Base-by-base conservation (phyloP, 2,797 vertebrate genomes). In the Bucorvus abyssinicus region DNA sequence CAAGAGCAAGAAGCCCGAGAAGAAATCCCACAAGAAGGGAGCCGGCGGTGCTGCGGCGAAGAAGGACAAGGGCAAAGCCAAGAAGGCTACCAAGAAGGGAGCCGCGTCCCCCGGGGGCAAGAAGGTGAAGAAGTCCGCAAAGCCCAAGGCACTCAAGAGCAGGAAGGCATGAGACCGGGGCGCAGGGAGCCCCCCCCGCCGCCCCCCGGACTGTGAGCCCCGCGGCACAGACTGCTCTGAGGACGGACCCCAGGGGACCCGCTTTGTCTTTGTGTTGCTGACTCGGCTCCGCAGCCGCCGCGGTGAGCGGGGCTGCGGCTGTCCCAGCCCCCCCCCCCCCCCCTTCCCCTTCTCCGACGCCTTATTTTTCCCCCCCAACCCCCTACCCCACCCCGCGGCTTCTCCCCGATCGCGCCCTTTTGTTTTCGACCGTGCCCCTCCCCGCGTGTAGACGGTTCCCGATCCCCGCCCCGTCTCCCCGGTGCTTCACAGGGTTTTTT, bases 81-180 rank as follows among this genome's bases (percentile, higher is more conserved):
- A 97, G 97, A 98, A 97, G 69, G 93, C 96, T 18, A 71, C 96
- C 17, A 97, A 97, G 56, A 97, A 97, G 49, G 93, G 80, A 57
- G 91, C 95, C 26, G 83, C 96, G 19, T 82, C 97, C 13, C 80
- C 96, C 2, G 96, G 93, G 65, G 94, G 96, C 70, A 98, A 97
- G 95, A 97, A 98, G 89, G 97, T 96, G 93, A 98, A 98, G 96
- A 98, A 98, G 89, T 94, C 97, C 9, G 97, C 97, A 63, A 98
- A 98, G 94, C 98, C 98, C 89, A 98, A 97, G 94, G 97, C 97
- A 32, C 97, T 98, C 64, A 98, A 98, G 94, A 96, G 98, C 96
- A 97, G 98, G 95, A 98, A 98, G 95, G 95, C 95, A 79, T 98
- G 97, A 97, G 89, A 78, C 20, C 30, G 80, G 70, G 56, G 84